Percentiles rank a stretch among this genome's conserved stretches.
phyloP scores from a whole-genome alignment of 2,797 vertebrate genomes.

The Pygocentrus nattereri region DNA sequence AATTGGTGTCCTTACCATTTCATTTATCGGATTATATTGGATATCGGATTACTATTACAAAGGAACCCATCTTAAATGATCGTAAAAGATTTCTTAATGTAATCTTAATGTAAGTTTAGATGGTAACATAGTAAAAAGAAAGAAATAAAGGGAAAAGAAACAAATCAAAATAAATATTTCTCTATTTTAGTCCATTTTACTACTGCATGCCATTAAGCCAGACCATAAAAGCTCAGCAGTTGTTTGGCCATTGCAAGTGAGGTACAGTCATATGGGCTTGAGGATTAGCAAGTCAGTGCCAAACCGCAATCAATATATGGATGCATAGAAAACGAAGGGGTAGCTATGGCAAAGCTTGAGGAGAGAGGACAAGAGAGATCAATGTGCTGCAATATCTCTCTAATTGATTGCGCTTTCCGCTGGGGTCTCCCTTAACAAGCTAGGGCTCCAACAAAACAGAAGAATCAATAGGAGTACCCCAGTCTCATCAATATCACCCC shows the following conservation, averaged over 20 bases:
- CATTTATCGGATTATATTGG: too few relatives aligned
- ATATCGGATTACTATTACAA: too few relatives aligned
- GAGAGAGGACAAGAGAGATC: conserved; percentile 66
- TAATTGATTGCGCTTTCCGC: conserved; percentile 83
- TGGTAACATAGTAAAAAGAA: not conserved
- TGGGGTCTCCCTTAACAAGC: conserved; percentile 65
- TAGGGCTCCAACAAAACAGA: conserved; percentile 74
- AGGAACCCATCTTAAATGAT: too few relatives aligned
- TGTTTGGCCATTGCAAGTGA: conserved; percentile 25
- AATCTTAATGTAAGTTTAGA: too few relatives aligned
- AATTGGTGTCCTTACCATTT: too few relatives aligned
- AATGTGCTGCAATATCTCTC: conserved; percentile 81
- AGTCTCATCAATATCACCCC: conserved; percentile 39
- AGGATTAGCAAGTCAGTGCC: conserved; percentile 57
- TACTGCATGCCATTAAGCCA: not conserved
- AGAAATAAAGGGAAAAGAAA: not conserved
- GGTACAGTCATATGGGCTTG: conserved; percentile 45
- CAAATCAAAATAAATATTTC: not conserved
- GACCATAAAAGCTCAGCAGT: not conserved
- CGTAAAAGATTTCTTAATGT: too few relatives aligned
- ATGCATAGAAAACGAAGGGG: conserved; percentile 71
- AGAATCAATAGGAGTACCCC: conserved; percentile 75
- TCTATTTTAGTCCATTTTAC: not conserved
- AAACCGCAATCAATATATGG: conserved; percentile 76
- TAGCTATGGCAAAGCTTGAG: conserved; percentile 69